phyloP scores from a whole-genome alignment of 2,888 invertebrate genomes.

The Andrena hattorfiana region DNA sequence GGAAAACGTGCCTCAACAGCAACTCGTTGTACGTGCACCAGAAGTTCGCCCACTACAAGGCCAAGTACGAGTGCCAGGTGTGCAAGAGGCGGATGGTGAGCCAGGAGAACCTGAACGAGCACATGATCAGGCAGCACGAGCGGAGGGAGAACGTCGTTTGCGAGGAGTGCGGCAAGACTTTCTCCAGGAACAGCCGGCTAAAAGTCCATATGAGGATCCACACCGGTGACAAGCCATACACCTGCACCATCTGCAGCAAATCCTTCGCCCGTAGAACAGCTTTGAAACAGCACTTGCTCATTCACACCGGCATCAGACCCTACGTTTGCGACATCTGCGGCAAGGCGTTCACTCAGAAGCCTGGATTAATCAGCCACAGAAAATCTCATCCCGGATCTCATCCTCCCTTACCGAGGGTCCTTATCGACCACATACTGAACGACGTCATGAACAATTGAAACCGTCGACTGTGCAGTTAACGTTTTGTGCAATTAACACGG shows the following conservation, averaged over 20 bases:
- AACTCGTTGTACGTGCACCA: slow-evolving; percentile 82
- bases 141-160: slow-evolving; percentile 82
- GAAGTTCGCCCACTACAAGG: slow-evolving; percentile 83
- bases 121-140: slow-evolving; percentile 82
- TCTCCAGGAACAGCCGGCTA: slow-evolving; percentile 80
- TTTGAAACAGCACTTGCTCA: slow-evolving; percentile 81
- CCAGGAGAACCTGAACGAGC: slow-evolving; percentile 85
- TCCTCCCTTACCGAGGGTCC: slow-evolving; percentile 81
- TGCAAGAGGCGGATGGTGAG: slow-evolving; percentile 84
- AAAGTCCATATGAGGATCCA: slow-evolving; percentile 83
- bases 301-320: slow-evolving; percentile 81
- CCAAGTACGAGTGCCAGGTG: slow-evolving; percentile 82
- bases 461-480: background rate
- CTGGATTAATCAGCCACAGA: slow-evolving; percentile 82
- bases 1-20: slow-evolving; percentile 81
- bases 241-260: slow-evolving; percentile 80
- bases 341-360: slow-evolving; percentile 83
- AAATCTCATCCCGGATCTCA: slow-evolving; percentile 83
- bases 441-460: slow-evolving; percentile 76
- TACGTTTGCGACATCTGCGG: slow-evolving; percentile 83
- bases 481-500: slow-evolving; percentile 2
- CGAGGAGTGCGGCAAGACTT: slow-evolving; percentile 83
- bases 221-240: slow-evolving; percentile 81
- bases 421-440: slow-evolving; percentile 81
- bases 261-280: slow-evolving; percentile 81